Evolutionary conservation across 2,113 vertebrate species (phyloP).

Genomic region (Campylomormyrus tamandua): DNA sequence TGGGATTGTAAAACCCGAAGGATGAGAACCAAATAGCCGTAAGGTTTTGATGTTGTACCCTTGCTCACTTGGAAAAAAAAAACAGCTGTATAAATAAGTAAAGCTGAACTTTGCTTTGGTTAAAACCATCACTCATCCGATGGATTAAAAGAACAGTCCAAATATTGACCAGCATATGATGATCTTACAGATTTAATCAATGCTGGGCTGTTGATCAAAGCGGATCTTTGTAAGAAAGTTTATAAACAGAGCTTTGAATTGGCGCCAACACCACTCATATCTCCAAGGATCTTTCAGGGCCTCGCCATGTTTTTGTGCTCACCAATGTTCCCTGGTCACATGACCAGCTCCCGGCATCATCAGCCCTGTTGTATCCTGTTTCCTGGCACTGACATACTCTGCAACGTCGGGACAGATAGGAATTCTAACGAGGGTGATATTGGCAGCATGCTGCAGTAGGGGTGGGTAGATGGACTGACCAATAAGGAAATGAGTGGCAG

Average conservation of each 20-base stretch:
- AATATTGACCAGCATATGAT: neutral
- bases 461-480: constrained; percentile 36
- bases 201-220: neutral
- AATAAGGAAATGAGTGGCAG: constrained; percentile 46
- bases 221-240: neutral
- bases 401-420: neutral
- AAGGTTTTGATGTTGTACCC: neutral
- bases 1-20: neutral
- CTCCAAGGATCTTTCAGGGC: neutral
- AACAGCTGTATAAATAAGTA: neutral
- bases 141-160: neutral
- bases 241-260: neutral
- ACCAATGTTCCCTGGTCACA: neutral
- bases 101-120: neutral
- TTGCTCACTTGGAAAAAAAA: neutral
- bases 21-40: neutral
- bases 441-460: neutral
- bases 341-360: neutral
- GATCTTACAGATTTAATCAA: neutral
- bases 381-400: neutral
- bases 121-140: neutral
- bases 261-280: neutral
- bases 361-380: neutral
- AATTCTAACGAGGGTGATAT: neutral
- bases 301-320: neutral